phyloP scores from a whole-genome alignment of 2,797 vertebrate species.

The Hipposideros larvatus region DNA sequence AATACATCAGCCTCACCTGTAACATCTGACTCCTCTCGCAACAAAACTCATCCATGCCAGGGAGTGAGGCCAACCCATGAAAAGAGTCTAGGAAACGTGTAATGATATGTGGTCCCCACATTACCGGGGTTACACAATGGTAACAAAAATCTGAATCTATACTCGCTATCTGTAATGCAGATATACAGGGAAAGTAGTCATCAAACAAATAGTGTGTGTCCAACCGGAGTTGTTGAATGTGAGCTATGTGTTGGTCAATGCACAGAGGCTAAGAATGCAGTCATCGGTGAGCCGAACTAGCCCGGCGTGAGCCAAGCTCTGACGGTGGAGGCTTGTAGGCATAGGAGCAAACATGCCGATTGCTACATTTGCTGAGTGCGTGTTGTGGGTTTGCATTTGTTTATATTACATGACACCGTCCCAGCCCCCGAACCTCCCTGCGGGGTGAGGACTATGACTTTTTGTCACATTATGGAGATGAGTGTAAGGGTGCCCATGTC shows the following conservation, averaged over 20 bases:
- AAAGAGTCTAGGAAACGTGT: fast-evolving
- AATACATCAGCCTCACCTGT: fast-evolving
- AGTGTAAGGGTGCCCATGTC: fast-evolving
- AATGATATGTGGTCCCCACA: fast-evolving
- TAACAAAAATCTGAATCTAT: neutral
- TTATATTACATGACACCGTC: fast-evolving
- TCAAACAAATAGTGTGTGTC: neutral
- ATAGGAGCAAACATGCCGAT: neutral
- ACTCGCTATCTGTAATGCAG: fast-evolving
- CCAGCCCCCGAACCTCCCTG: fast-evolving
- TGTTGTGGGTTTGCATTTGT: fast-evolving
- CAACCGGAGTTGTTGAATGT: neutral
- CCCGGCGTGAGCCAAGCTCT: neutral
- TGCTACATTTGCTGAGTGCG: neutral
- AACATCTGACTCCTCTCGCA: neutral
- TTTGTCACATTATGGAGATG: fast-evolving
- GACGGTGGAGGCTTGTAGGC: fast-evolving
- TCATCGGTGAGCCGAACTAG: no score
- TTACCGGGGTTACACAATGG: neutral
- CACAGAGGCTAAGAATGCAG: neutral
- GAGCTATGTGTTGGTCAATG: neutral
- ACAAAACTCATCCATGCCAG: neutral
- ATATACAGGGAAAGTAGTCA: neutral
- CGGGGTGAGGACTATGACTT: fast-evolving
- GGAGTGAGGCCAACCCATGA: no score